Percentiles rank a stretch among this genome's conserved stretches.
phyloP scores from a whole-genome alignment of 2,113 vertebrate species.

The Xenotilapia longispinis region DNA sequence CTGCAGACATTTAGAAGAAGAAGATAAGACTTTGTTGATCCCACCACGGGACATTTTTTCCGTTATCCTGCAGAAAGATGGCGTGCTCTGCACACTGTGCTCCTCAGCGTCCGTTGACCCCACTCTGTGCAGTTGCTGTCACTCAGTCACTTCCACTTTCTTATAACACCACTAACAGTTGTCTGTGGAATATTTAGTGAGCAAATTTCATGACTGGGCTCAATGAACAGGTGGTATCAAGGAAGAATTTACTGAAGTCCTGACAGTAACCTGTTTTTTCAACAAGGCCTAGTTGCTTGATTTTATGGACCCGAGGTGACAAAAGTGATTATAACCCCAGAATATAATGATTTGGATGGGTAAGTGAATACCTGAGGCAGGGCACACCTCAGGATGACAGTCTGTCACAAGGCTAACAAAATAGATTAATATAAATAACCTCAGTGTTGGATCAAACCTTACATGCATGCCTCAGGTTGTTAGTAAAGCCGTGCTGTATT shows the following conservation, averaged over 20 bases:
- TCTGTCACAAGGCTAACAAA: fast-evolving
- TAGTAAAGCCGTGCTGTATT: background rate
- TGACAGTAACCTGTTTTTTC: background rate
- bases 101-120: background rate
- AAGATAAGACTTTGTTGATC: background rate
- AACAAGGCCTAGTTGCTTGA: background rate
- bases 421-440: background rate
- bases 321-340: background rate
- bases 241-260: fast-evolving
- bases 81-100: background rate
- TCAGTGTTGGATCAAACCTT: background rate
- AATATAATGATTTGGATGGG: background rate
- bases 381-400: background rate
- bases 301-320: background rate
- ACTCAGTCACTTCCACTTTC: background rate
- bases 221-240: background rate
- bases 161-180: background rate
- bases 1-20: background rate
- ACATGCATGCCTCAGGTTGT: background rate
- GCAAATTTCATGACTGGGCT: background rate
- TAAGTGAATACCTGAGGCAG: background rate
- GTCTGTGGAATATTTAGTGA: background rate
- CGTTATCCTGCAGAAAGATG: background rate
- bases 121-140: background rate
- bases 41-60: background rate